A percentile compares a stretch with the other conserved stretches of the same genome.
Conservation (phyloP, 2,113 vertebrate species). For the Machaerirhynchus nigripectus region DNA sequence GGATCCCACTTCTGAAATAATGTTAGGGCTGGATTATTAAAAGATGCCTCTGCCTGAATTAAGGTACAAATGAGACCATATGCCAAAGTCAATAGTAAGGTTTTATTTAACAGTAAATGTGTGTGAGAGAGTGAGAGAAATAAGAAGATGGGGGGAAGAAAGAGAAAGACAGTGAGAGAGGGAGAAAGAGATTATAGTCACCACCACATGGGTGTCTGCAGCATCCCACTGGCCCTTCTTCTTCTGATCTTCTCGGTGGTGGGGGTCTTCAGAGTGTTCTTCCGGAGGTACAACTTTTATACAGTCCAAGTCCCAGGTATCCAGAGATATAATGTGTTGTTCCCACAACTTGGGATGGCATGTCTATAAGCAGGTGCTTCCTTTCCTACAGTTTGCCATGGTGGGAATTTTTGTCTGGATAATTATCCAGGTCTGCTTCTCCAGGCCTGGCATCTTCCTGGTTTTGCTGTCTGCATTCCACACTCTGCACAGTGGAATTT, state of each 20-base stretch:
- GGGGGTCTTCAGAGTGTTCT: fast-evolving
- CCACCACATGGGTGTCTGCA: neutral
- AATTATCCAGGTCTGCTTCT: neutral
- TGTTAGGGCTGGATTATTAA: neutral
- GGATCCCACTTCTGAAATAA: neutral
- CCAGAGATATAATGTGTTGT: fast-evolving
- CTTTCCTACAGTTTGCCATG: neutral
- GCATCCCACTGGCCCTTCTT: fast-evolving
- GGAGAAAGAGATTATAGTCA: neutral
- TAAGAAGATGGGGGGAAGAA: neutral
- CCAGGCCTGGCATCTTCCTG: neutral
- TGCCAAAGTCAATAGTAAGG: neutral
- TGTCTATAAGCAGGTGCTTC: neutral
- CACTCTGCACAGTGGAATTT: neutral
- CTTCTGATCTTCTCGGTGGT: fast-evolving
- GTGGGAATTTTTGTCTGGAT: neutral
- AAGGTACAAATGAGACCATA: fast-evolving
- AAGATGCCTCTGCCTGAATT: neutral
- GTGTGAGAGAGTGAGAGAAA: neutral
- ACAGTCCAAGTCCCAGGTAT: neutral
- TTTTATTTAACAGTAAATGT: neutral
- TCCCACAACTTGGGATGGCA: neutral
- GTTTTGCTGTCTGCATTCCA: neutral
- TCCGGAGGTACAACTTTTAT: neutral
- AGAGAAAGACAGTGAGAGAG: neutral